Evolutionary conservation across 2,113 vertebrate genomes (phyloP).

Genomic region (Brachirus orientalis): DNA sequence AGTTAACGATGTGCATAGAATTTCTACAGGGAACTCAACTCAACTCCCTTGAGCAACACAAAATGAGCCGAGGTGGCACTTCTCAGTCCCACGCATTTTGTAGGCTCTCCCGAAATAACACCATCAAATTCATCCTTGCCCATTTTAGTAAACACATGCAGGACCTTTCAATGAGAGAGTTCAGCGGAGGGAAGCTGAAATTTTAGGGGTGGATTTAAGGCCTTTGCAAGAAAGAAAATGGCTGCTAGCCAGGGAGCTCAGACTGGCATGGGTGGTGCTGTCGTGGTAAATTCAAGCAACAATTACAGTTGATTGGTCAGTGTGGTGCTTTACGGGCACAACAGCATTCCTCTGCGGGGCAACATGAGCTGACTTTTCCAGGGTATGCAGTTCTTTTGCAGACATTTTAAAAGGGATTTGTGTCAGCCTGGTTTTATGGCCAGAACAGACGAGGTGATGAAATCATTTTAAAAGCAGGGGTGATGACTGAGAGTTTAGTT

Average conservation of each 20-base stretch:
- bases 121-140: slow-evolving; percentile 22
- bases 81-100: slow-evolving; percentile 60
- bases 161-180: slow-evolving; percentile 42
- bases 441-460: slow-evolving; percentile 40
- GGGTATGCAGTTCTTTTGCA: not conserved
- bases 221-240: slow-evolving; percentile 47
- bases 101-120: slow-evolving; percentile 53
- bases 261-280: slow-evolving; percentile 52
- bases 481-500: slow-evolving; percentile 30
- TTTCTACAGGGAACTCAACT: slow-evolving; percentile 10
- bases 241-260: slow-evolving; percentile 30
- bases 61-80: slow-evolving; percentile 16
- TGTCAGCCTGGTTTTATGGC: slow-evolving; percentile 40
- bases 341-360: slow-evolving; percentile 29
- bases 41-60: slow-evolving; percentile 36
- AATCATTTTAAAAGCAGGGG: slow-evolving; percentile 35
- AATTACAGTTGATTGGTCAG: slow-evolving; percentile 67
- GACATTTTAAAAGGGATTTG: slow-evolving; percentile 19
- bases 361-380: slow-evolving; percentile 22
- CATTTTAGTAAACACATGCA: slow-evolving; percentile 35
- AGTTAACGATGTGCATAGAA: slow-evolving; percentile 12
- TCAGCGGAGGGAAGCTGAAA: slow-evolving; percentile 33
- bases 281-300: slow-evolving; percentile 37
- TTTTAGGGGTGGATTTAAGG: slow-evolving; percentile 57
- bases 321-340: slow-evolving; percentile 40